phyloP scores from a whole-genome alignment of 2,888 invertebrate species.

The Synergus umbraculus region DNA sequence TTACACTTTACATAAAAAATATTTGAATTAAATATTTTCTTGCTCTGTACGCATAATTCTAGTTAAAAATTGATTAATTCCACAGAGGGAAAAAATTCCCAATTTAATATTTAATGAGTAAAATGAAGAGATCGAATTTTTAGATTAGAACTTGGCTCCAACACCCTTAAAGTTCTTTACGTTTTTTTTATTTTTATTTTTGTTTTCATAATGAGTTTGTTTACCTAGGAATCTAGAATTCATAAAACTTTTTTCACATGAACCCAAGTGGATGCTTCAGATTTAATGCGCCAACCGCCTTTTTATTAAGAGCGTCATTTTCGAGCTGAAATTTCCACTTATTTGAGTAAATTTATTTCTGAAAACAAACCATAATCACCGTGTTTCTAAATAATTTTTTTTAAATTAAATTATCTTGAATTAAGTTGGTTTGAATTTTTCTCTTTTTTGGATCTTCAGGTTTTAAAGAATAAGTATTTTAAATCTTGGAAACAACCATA shows the following conservation, averaged over 20 bases:
- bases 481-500: not conserved
- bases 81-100: too few relatives aligned
- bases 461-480: not conserved
- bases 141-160: too few relatives aligned
- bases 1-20: too few relatives aligned
- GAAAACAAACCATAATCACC: not conserved
- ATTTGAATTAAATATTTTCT: too few relatives aligned
- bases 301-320: not conserved
- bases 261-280: constrained; percentile 26
- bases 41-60: too few relatives aligned
- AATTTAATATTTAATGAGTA: too few relatives aligned
- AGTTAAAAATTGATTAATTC: too few relatives aligned
- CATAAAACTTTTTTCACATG: not conserved
- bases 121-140: too few relatives aligned
- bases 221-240: not conserved
- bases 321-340: not conserved
- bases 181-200: not conserved
- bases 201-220: not conserved
- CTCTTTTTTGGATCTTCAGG: not conserved
- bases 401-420: too few relatives aligned
- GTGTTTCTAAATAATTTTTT: too few relatives aligned
- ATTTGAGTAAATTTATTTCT: not conserved
- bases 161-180: not conserved
- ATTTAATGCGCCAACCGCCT: not conserved
- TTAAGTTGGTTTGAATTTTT: not conserved